Conservation (phyloP, 2,888 invertebrate genomes). For the Caenorhabditis sp. region DNA sequence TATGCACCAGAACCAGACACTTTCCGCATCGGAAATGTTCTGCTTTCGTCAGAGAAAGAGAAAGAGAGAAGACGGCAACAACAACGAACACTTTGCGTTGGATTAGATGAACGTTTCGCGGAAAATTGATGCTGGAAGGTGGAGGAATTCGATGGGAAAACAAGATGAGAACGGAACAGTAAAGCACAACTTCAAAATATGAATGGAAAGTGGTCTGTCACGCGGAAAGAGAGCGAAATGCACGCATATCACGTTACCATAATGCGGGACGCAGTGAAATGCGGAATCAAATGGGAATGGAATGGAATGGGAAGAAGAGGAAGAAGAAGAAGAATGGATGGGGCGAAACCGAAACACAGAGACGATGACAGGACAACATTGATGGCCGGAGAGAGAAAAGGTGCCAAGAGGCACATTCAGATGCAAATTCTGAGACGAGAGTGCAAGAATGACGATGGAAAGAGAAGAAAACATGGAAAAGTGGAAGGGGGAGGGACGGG, state of each 20-base stretch:
- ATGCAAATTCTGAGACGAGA: conserved; percentile 35
- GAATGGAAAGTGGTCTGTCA: conserved; percentile 18
- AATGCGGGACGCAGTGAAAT: too few species aligned
- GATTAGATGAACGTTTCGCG: too few species aligned
- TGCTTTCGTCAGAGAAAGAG: too few species aligned
- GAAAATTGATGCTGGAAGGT: conserved; percentile 21
- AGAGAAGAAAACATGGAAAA: neutral
- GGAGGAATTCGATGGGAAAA: neutral
- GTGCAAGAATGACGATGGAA: neutral
- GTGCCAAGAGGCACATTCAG: conserved; percentile 22
- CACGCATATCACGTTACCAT: conserved; percentile 54
- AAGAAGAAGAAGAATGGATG: conserved; percentile 4
- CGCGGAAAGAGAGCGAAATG: conserved; percentile 27
- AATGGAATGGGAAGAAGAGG: conserved; percentile 19
- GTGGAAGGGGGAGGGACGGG: conserved; percentile 11
- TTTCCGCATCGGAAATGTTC: conserved; percentile 30
- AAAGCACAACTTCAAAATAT: neutral
- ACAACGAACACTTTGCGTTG: conserved; percentile 32
- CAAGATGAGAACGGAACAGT: neutral
- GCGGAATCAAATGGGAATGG: conserved; percentile 21
- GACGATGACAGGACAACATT: conserved; percentile 19
- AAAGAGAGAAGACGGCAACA: conserved; percentile 23
- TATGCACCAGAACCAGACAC: conserved; percentile 30
- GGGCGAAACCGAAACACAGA: conserved; percentile 1
- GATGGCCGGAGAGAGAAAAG: conserved; percentile 1